Evolutionary conservation across 2,888 invertebrate species (phyloP).

Genomic region (Nesidiocoris tenuis): DNA sequence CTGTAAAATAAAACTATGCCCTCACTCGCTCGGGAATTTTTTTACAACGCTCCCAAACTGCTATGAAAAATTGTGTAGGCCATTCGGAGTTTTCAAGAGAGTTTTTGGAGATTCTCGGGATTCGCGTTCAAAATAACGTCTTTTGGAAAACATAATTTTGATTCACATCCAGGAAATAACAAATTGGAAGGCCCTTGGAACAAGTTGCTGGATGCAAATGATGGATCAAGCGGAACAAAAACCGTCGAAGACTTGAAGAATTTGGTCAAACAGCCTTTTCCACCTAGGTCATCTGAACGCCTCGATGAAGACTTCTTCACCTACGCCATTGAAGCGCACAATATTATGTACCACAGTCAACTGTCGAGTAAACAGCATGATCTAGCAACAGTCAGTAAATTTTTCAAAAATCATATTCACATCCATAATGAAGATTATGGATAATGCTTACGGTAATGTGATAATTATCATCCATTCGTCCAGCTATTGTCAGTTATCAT

Average conservation of each 20-base stretch:
- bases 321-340: constrained; percentile 3
- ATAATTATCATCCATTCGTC: neutral
- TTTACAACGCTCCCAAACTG: too few relatives aligned
- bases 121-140: too few relatives aligned
- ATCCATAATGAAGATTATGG: neutral
- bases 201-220: too few relatives aligned
- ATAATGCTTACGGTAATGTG: neutral
- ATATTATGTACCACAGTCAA: neutral
- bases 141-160: too few relatives aligned
- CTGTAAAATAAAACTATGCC: too few relatives aligned
- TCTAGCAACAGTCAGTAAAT: constrained; percentile 16
- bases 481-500: too few relatives aligned
- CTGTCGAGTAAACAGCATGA: constrained; percentile 21
- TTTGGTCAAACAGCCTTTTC: neutral
- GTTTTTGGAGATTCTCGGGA: too few relatives aligned
- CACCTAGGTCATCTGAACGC: neutral
- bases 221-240: neutral
- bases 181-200: too few relatives aligned
- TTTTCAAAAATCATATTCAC: neutral
- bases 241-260: neutral
- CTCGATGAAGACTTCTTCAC: constrained; percentile 19
- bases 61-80: too few relatives aligned
- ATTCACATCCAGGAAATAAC: too few relatives aligned
- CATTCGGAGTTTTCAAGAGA: too few relatives aligned
- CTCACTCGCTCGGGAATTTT: too few relatives aligned